A percentile compares a stretch with the other conserved stretches of the same genome.
Evolutionary conservation across 2,113 vertebrate species (phyloP).

Genomic region (Microcebus jonahi): DNA sequence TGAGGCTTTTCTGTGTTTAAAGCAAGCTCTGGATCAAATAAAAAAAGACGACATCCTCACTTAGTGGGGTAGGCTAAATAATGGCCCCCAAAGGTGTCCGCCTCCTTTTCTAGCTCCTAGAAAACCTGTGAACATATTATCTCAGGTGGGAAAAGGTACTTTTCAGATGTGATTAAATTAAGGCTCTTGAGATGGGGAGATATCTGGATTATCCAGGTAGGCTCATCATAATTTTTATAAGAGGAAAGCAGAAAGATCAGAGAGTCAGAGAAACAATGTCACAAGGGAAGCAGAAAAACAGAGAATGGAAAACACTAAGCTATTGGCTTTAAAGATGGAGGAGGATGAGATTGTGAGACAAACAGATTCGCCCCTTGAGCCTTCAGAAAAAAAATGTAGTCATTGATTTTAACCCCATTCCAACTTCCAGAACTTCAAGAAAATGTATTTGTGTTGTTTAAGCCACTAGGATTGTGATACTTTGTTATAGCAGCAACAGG

Average conservation of each 20-base stretch:
- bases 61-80: neutral
- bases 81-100: neutral
- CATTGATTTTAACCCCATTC: neutral
- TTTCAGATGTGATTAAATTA: neutral
- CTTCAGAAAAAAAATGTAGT: neutral
- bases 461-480: neutral
- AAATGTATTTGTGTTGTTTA: neutral
- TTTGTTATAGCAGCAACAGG: neutral
- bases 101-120: neutral
- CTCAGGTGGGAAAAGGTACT: neutral
- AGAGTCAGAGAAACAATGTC: neutral
- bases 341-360: neutral
- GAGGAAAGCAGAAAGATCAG: neutral
- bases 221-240: neutral
- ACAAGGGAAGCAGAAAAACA: neutral
- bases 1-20: neutral
- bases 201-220: neutral
- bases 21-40: neutral
- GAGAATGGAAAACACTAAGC: neutral
- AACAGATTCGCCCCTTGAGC: neutral
- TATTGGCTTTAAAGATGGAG: neutral
- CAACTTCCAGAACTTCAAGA: neutral
- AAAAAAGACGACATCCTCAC: neutral
- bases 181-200: neutral
- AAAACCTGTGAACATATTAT: neutral